These are phyloP conservation scores for Siniperca knerii DNA, from an alignment of 2,113 vertebrate species.

Conservation along the genomic window DNA sequence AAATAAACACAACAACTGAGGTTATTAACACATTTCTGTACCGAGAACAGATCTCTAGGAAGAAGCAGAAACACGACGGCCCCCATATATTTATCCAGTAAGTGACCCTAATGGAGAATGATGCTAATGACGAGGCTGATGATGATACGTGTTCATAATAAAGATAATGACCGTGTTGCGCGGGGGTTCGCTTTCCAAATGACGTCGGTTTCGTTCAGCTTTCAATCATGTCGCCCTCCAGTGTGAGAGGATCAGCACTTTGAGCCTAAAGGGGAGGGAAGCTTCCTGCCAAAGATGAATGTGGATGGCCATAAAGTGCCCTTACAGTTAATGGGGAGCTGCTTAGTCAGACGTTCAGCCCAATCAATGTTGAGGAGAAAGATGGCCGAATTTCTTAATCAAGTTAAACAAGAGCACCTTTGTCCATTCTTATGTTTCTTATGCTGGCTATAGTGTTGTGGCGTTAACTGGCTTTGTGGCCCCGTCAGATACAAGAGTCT, in stretches of 20 bases:
- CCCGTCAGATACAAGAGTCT: background rate
- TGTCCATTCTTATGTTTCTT: background rate
- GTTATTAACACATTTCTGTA: background rate
- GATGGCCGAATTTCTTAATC: constrained; percentile 59
- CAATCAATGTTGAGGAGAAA: constrained; percentile 58
- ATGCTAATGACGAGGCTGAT: constrained; percentile 43
- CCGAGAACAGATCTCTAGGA: background rate
- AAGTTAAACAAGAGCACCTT: constrained; percentile 49
- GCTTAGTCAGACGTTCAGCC: constrained; percentile 59
- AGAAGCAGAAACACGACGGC: background rate
- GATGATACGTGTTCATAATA: constrained; percentile 19
- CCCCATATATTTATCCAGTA: constrained; percentile 3
- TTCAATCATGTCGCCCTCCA: constrained; percentile 49
- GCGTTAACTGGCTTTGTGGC: background rate
- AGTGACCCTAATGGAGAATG: constrained; percentile 24
- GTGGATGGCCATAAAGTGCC: constrained; percentile 62
- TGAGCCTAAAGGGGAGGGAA: constrained; percentile 49
- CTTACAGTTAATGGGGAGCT: constrained; percentile 59
- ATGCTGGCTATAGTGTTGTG: background rate
- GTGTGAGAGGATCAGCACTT: constrained; percentile 60
- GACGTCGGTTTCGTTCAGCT: constrained; percentile 21
- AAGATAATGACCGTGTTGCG: constrained; percentile 21
- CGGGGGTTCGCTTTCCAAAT: constrained; percentile 9
- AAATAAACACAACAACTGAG: background rate
- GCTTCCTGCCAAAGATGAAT: constrained; percentile 53